Evolutionary conservation across 2,888 invertebrate species (phyloP).

Genomic region (Carterocephalus palaemon): DNA sequence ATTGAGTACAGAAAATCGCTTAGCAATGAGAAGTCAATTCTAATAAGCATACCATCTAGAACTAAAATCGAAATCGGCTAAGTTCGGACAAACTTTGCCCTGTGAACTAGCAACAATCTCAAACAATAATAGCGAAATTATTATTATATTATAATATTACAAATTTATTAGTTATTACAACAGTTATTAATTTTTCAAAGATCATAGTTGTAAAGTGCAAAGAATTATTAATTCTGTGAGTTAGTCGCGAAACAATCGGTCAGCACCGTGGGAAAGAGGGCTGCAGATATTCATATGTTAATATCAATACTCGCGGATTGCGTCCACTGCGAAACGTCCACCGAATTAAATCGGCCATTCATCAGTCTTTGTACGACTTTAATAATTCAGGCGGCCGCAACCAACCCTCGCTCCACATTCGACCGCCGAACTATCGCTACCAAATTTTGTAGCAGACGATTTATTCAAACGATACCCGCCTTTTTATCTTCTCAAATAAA

Average conservation of each 20-base stretch:
- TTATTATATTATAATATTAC: background rate
- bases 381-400: constrained; percentile 57
- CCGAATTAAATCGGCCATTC: constrained; percentile 48
- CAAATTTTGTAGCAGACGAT: constrained; percentile 22
- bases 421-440: constrained; percentile 16
- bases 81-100: no score
- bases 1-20: no score
- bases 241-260: constrained; percentile 43
- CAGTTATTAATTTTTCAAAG: constrained; percentile 1
- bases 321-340: constrained; percentile 44
- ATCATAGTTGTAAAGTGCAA: constrained; percentile 24
- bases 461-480: constrained; percentile 18
- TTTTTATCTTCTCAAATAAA: constrained; percentile 24
- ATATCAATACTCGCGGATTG: constrained; percentile 64
- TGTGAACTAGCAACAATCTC: no score
- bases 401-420: constrained; percentile 37
- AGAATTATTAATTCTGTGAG: constrained; percentile 37
- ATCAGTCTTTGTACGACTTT: constrained; percentile 57
- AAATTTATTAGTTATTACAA: background rate
- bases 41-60: no score
- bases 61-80: no score
- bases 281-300: constrained; percentile 62
- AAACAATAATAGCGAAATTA: background rate
- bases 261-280: constrained; percentile 60
- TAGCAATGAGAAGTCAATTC: no score